Conservation (phyloP, 2,888 invertebrate genomes). For the Mimas tiliae region DNA sequence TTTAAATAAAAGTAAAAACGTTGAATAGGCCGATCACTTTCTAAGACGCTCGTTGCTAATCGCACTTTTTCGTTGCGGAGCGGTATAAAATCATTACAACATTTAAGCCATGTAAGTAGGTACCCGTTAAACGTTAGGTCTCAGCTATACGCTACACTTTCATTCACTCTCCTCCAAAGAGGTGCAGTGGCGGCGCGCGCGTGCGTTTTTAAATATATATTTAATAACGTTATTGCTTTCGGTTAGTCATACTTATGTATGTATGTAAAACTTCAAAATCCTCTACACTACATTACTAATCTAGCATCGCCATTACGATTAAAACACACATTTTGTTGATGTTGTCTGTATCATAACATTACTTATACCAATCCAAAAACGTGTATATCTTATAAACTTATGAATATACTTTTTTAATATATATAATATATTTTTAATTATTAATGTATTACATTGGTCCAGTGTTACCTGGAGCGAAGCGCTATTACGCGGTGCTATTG, state of each 20-base stretch:
- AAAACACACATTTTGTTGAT: slow-evolving; percentile 74
- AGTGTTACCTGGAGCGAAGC: slow-evolving; percentile 73
- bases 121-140: not conserved
- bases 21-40: slow-evolving; percentile 3
- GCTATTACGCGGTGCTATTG: slow-evolving; percentile 51
- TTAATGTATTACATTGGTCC: slow-evolving; percentile 75
- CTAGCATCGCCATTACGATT: slow-evolving; percentile 80
- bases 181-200: slow-evolving; percentile 70
- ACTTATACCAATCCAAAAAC: slow-evolving; percentile 80
- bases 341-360: slow-evolving; percentile 72
- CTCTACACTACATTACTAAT: slow-evolving; percentile 79
- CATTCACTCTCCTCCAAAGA: not conserved
- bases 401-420: slow-evolving; percentile 58
- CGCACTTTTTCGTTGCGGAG: not conserved
- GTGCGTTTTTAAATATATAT: slow-evolving; percentile 58
- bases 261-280: slow-evolving; percentile 81
- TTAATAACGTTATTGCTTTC: slow-evolving; percentile 80
- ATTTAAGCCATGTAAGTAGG: not conserved
- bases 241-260: slow-evolving; percentile 73
- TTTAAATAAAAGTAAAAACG: not conserved
- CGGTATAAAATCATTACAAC: not conserved
- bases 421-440: slow-evolving; percentile 54
- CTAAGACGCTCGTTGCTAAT: not conserved
- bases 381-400: slow-evolving; percentile 75
- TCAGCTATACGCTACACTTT: slow-evolving; percentile 18